Conservation (phyloP, 1,140 invertebrate species). For the Drosophila takahashii region DNA sequence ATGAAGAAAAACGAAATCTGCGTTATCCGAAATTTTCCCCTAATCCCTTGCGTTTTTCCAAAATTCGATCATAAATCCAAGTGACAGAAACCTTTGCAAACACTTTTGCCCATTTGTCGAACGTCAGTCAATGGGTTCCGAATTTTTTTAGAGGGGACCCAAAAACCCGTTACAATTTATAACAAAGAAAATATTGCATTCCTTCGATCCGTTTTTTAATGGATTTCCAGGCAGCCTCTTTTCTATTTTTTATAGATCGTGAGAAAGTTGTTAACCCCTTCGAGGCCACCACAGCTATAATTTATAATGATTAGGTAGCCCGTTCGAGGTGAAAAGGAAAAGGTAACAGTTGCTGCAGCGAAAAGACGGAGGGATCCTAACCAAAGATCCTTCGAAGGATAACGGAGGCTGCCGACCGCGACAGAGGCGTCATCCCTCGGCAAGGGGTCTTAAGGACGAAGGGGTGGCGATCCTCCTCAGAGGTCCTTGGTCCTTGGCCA, state of each 20-base stretch:
- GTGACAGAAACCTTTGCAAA: slow-evolving; percentile 51
- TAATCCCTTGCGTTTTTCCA: not conserved
- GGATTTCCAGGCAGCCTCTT: slow-evolving; percentile 40
- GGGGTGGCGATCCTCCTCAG: not conserved
- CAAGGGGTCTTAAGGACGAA: slow-evolving; percentile 26
- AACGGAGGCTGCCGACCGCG: slow-evolving; percentile 58
- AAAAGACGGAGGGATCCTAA: slow-evolving; percentile 42
- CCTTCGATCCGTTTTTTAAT: slow-evolving; percentile 46
- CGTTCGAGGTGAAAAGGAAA: slow-evolving; percentile 23
- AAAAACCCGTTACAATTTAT: slow-evolving; percentile 62
- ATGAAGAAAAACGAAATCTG: not conserved
- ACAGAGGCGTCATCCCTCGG: slow-evolving; percentile 71
- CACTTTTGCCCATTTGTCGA: slow-evolving; percentile 54
- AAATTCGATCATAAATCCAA: slow-evolving; percentile 61
- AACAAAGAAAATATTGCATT: slow-evolving; percentile 57
- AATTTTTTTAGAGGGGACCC: slow-evolving; percentile 4
- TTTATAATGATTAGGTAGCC: slow-evolving; percentile 77
- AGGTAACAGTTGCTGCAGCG: slow-evolving; percentile 73
- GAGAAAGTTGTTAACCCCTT: slow-evolving; percentile 81
- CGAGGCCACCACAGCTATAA: slow-evolving; percentile 72
- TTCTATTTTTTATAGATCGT: slow-evolving; percentile 57
- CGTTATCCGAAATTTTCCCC: not conserved
- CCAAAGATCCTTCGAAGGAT: slow-evolving; percentile 5
- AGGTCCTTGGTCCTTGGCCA: slow-evolving; percentile 40
- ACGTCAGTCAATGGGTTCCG: slow-evolving; percentile 34